phyloP scores from a whole-genome alignment of 2,888 invertebrate genomes.

The Drosophila mimica region DNA sequence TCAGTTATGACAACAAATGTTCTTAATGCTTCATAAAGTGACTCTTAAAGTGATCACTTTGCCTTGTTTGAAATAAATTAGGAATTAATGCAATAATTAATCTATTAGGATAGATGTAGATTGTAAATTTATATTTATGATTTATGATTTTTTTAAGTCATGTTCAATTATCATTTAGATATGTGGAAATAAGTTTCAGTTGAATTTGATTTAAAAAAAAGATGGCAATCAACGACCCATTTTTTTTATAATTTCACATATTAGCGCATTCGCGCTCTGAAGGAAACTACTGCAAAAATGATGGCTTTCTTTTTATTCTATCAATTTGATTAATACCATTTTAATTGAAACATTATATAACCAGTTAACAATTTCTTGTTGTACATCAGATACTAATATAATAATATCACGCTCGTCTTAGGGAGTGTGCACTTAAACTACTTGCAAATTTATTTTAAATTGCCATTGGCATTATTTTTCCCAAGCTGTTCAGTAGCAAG shows the following conservation, averaged over 20 bases:
- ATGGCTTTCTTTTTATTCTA: background rate
- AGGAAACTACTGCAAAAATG: background rate
- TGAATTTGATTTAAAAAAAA: no score
- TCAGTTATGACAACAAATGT: background rate
- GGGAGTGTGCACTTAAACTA: slow-evolving; percentile 45
- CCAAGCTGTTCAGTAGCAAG: slow-evolving; percentile 28
- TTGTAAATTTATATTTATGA: background rate
- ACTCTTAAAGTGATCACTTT: background rate
- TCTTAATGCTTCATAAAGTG: background rate
- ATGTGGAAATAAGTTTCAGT: no score
- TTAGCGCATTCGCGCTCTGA: no score
- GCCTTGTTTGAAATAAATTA: background rate
- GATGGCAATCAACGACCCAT: background rate
- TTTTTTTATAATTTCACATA: background rate
- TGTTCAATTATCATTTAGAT: background rate
- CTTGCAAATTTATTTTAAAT: slow-evolving; percentile 80
- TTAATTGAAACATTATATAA: slow-evolving; percentile 69
- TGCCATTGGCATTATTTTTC: slow-evolving; percentile 47
- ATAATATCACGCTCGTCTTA: background rate
- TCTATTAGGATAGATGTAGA: background rate
- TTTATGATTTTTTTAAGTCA: no score
- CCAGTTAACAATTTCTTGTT: slow-evolving; percentile 55
- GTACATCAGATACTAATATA: slow-evolving; percentile 6
- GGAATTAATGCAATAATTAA: background rate
- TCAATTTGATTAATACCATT: slow-evolving; percentile 67